These are phyloP conservation scores for Geopemphigus sp. DNA, from an alignment of 1,140 invertebrate genomes.

Conservation along the genomic window DNA sequence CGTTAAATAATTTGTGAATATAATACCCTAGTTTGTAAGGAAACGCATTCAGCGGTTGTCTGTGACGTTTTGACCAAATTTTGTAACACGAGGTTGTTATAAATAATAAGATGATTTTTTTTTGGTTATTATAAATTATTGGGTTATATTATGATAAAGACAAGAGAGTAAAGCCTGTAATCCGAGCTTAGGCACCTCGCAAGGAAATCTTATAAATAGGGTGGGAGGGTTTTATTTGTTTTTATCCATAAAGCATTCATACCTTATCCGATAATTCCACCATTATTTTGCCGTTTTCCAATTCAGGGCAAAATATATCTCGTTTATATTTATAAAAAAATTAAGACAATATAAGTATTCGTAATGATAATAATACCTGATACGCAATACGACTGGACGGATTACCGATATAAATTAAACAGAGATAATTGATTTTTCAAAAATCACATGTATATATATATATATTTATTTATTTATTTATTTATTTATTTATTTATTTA, in stretches of 20 bases:
- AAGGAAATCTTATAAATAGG: background rate
- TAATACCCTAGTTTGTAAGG: no score
- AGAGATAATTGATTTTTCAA: no score
- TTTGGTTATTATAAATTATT: constrained; percentile 17
- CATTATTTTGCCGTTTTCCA: background rate
- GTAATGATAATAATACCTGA: no score
- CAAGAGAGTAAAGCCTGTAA: constrained; percentile 1
- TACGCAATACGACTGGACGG: background rate
- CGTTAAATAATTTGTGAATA: no score
- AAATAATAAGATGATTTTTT: background rate
- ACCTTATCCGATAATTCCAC: background rate
- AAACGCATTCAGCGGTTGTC: background rate
- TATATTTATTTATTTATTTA: no score
- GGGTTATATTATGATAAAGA: background rate
- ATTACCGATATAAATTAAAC: background rate
- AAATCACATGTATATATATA: no score
- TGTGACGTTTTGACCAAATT: background rate
- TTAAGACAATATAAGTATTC: background rate
- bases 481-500: no score
- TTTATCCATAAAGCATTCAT: background rate
- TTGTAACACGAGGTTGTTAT: background rate
- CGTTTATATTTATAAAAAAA: background rate
- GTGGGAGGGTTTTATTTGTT: constrained; percentile 4
- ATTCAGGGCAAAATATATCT: background rate
- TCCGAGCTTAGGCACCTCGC: background rate